Conservation (phyloP, 2,113 vertebrate genomes). For the Tinamus guttatus region DNA sequence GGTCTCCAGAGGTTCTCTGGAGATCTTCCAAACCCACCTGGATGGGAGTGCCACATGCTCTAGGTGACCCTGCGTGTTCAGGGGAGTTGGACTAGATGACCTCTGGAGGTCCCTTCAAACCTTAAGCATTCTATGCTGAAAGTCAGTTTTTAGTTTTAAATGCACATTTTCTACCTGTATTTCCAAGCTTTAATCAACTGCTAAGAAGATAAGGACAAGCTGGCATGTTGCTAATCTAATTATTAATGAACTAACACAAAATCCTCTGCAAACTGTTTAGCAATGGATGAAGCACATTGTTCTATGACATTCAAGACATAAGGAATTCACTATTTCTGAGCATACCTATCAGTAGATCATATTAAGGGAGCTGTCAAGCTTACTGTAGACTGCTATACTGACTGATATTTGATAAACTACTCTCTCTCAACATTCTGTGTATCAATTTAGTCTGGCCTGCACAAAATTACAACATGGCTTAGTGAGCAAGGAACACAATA, state of each 20-base stretch:
- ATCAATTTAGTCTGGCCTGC: background rate
- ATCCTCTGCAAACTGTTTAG: background rate
- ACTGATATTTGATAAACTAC: background rate
- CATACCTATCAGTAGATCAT: background rate
- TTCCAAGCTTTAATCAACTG: background rate
- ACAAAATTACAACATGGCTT: background rate
- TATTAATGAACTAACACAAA: background rate
- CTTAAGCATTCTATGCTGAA: too few relatives aligned
- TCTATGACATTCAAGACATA: background rate
- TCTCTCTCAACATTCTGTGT: background rate
- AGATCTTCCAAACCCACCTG: too few relatives aligned
- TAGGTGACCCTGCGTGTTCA: too few relatives aligned
- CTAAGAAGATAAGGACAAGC: background rate
- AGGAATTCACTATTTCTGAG: background rate
- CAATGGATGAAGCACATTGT: background rate
- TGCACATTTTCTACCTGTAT: background rate
- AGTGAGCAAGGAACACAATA: background rate
- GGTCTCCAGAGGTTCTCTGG: too few relatives aligned
- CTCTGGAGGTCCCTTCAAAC: too few relatives aligned
- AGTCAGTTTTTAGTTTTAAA: background rate
- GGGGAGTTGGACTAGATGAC: too few relatives aligned
- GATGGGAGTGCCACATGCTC: too few relatives aligned
- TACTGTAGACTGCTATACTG: background rate
- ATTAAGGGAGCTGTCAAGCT: background rate
- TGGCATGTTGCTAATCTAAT: background rate